These are phyloP conservation scores for Sebastes taczanowskii DNA, from an alignment of 2,797 vertebrate species.

Conservation along the genomic window DNA sequence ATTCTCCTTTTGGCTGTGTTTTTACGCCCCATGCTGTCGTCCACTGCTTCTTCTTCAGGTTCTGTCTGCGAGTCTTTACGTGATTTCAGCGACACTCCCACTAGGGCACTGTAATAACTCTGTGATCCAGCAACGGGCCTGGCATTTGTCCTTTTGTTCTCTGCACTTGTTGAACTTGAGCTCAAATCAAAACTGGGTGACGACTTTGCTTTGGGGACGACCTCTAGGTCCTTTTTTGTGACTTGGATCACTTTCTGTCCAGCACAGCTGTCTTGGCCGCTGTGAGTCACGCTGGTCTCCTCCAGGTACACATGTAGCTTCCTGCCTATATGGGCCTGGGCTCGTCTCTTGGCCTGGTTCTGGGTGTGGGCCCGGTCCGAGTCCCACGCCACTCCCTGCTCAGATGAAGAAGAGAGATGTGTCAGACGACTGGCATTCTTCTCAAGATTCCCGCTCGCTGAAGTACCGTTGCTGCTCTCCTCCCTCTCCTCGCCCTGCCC, in stretches of 20 bases:
- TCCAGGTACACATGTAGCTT: slow-evolving; percentile 77
- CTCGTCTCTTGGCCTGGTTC: slow-evolving; percentile 22
- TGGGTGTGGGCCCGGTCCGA: slow-evolving; percentile 55
- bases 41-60: slow-evolving; percentile 35
- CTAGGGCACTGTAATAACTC: slow-evolving; percentile 38
- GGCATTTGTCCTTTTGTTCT: slow-evolving; percentile 36
- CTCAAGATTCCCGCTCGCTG: slow-evolving; percentile 57
- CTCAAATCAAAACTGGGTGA: slow-evolving; percentile 27
- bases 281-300: slow-evolving; percentile 74
- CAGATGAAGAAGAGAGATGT: slow-evolving; percentile 39
- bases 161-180: slow-evolving; percentile 9
- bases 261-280: neutral
- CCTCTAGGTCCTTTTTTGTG: slow-evolving; percentile 50
- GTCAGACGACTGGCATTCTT: slow-evolving; percentile 76
- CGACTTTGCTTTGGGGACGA: slow-evolving; percentile 49
- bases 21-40: slow-evolving; percentile 76
- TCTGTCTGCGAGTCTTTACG: slow-evolving; percentile 46
- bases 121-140: slow-evolving; percentile 11
- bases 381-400: slow-evolving; percentile 60
- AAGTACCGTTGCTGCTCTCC: slow-evolving; percentile 47
- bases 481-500: slow-evolving; percentile 54
- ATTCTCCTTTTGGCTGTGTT: slow-evolving; percentile 61
- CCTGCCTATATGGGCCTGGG: slow-evolving; percentile 48
- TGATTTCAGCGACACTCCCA: slow-evolving; percentile 58
- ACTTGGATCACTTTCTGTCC: slow-evolving; percentile 59